Conservation (phyloP, 1,140 invertebrate genomes). For the Rhopalosiphum padi region DNA sequence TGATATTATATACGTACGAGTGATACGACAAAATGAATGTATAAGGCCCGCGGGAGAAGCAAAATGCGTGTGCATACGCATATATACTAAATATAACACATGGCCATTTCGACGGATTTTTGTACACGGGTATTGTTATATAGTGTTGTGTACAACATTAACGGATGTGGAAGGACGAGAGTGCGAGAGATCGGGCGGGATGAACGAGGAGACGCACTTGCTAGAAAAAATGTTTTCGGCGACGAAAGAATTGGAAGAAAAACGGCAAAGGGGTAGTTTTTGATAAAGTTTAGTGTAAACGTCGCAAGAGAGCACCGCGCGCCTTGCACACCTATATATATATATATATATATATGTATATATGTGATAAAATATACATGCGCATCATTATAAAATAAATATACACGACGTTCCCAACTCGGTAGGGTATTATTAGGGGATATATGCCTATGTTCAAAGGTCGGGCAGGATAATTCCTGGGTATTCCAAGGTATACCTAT, state of each 20-base stretch:
- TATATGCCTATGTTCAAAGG: neutral
- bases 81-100: neutral
- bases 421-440: neutral
- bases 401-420: neutral
- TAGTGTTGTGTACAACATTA: neutral
- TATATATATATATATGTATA: neutral
- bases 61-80: neutral
- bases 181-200: neutral
- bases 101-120: neutral
- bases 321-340: neutral
- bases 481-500: too few relatives aligned
- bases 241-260: neutral
- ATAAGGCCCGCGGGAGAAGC: neutral
- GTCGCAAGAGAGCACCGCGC: neutral
- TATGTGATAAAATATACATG: neutral
- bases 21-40: neutral
- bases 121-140: neutral
- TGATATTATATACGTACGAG: neutral
- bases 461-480: neutral
- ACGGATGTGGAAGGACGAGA: neutral
- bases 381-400: neutral
- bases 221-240: neutral
- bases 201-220: too few relatives aligned
- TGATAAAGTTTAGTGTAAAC: neutral
- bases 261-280: neutral